Conservation (phyloP, 2,113 vertebrate genomes). For the Synodontis membranacea region DNA sequence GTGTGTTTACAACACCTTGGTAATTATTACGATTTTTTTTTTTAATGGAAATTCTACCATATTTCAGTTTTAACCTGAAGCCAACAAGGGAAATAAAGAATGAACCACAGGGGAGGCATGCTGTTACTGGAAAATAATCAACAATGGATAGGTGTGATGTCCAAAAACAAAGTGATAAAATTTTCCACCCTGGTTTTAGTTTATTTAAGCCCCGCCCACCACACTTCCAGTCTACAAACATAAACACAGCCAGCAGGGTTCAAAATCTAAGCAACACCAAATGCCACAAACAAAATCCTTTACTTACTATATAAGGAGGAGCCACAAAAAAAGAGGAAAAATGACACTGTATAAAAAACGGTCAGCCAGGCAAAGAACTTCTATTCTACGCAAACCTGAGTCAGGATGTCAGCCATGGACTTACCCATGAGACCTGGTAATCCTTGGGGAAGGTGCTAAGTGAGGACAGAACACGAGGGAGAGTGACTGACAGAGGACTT, state of each 20-base stretch:
- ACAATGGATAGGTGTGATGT: background rate
- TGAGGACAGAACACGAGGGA: constrained; percentile 21
- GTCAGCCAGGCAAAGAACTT: background rate
- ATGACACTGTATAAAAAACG: background rate
- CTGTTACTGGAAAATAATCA: background rate
- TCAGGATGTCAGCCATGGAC: constrained; percentile 7
- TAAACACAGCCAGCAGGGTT: background rate
- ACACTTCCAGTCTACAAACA: background rate
- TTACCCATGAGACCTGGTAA: constrained; percentile 38
- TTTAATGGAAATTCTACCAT: background rate
- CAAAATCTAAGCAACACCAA: background rate
- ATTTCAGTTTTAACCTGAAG: background rate
- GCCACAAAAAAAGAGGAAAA: background rate
- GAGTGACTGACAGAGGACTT: background rate
- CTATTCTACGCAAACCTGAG: background rate
- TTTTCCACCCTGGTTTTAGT: background rate
- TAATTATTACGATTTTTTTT: no score
- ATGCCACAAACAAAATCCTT: background rate
- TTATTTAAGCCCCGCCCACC: background rate
- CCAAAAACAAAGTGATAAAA: no score
- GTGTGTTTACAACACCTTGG: constrained; percentile 4
- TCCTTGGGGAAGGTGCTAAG: constrained; percentile 17
- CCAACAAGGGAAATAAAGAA: background rate
- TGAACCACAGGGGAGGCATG: background rate
- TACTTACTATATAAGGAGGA: background rate